phyloP scores from a whole-genome alignment of 2,888 invertebrate species.

The Calameuta filiformis region DNA sequence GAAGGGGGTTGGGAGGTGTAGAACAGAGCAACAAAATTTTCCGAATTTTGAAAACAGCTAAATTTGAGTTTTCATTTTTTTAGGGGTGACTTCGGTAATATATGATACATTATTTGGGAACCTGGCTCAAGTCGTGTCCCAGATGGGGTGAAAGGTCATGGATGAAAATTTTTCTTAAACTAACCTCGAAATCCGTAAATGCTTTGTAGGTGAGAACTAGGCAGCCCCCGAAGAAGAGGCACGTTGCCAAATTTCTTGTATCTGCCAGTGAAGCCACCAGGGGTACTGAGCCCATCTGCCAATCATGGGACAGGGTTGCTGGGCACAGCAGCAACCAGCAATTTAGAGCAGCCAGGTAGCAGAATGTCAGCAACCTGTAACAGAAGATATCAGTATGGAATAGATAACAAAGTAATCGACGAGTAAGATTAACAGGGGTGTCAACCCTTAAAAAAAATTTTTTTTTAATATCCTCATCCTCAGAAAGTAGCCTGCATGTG shows the following conservation, averaged over 20 bases:
- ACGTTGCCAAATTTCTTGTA: constrained; percentile 78
- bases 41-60: not conserved
- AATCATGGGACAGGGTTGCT: constrained; percentile 83
- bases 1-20: not conserved
- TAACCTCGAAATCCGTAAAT: constrained; percentile 77
- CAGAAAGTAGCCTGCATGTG: not conserved
- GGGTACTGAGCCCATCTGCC: constrained; percentile 91
- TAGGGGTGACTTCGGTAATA: not conserved
- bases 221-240: constrained; percentile 74
- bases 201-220: constrained; percentile 73
- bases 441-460: not conserved
- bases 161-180: constrained; percentile 23
- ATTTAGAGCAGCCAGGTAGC: constrained; percentile 85
- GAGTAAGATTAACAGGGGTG: not conserved
- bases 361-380: constrained; percentile 82
- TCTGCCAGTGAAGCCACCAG: constrained; percentile 79
- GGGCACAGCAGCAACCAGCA: constrained; percentile 87
- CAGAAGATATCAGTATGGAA: constrained; percentile 25
- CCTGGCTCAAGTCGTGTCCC: not conserved
- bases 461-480: too few relatives aligned
- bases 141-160: not conserved
- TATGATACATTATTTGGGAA: not conserved
- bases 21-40: not conserved
- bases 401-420: too few relatives aligned
- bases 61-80: not conserved